Conservation (phyloP, 2,797 vertebrate species). For the Podarcis siculus region DNA sequence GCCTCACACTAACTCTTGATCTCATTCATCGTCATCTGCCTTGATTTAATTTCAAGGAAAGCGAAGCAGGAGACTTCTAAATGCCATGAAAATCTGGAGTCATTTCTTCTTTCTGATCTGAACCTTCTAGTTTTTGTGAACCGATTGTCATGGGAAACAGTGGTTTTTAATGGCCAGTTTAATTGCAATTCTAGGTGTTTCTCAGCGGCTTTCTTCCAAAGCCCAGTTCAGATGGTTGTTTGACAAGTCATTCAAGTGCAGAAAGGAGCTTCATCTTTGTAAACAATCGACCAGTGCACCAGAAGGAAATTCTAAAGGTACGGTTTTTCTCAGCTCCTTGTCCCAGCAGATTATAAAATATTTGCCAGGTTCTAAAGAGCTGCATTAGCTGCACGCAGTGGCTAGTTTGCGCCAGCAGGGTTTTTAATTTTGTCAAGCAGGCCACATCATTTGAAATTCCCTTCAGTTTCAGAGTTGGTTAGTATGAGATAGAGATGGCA, state of each 20-base stretch:
- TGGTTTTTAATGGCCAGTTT: conserved; percentile 19
- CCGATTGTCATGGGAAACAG: accelerated
- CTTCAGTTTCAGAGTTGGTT: neutral
- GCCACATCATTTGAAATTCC: neutral
- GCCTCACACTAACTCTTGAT: neutral
- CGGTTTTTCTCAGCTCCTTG: neutral
- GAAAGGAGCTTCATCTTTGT: conserved; percentile 92
- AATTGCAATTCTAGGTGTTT: conserved; percentile 80
- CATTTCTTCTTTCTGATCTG: neutral
- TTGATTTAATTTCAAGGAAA: neutral
- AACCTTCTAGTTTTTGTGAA: neutral
- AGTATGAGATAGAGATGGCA: neutral
- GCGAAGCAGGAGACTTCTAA: neutral
- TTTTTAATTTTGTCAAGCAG: neutral
- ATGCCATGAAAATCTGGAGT: neutral
- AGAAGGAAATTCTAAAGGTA: conserved; percentile 96
- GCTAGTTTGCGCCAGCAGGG: too few species aligned
- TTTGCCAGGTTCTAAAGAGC: neutral
- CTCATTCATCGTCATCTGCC: neutral
- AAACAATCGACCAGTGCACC: conserved; percentile 89
- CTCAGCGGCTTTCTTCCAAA: conserved; percentile 93
- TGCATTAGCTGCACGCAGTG: too few species aligned
- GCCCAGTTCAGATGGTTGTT: conserved; percentile 80
- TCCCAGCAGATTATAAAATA: neutral
- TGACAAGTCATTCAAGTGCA: conserved; percentile 85